phyloP scores from a whole-genome alignment of 2,797 vertebrate genomes.

The Austrolebias charrua region DNA sequence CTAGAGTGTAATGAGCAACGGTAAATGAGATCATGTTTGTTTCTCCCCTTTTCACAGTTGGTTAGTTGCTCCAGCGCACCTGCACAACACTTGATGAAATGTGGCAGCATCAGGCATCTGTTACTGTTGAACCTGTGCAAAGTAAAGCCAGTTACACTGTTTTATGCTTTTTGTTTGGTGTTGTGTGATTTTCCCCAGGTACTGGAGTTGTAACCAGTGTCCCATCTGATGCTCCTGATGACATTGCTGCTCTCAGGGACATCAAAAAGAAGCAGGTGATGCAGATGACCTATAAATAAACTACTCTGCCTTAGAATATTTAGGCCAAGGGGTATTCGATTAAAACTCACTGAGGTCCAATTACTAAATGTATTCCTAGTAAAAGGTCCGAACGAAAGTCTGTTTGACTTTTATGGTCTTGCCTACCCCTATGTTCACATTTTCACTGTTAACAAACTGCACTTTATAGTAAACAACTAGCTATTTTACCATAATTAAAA shows the following conservation, averaged over 20 bases:
- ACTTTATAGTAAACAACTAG: no score
- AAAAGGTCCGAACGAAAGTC: no score
- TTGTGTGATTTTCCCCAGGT: slow-evolving; percentile 68
- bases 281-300: not conserved
- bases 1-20: not conserved
- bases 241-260: slow-evolving; percentile 92
- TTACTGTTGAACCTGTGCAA: not conserved
- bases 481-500: no score
- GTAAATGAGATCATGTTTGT: slow-evolving; percentile 8
- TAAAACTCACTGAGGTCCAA: no score
- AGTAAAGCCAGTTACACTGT: slow-evolving; percentile 8
- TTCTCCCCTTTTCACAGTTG: slow-evolving; percentile 6
- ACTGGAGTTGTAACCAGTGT: slow-evolving; percentile 96
- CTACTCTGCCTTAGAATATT: not conserved
- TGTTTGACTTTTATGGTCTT: no score
- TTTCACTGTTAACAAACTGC: no score
- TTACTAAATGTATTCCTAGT: no score
- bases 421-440: no score
- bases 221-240: slow-evolving; percentile 95
- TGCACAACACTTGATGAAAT: slow-evolving; percentile 6
- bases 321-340: no score
- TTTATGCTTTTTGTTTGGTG: slow-evolving; percentile 1
- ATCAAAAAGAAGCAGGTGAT: slow-evolving; percentile 94
- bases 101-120: not conserved
- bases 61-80: slow-evolving; percentile 10